These are phyloP conservation scores for Acutogordius australiensis DNA, from an alignment of 2,888 invertebrate species.

Conservation along the genomic window DNA sequence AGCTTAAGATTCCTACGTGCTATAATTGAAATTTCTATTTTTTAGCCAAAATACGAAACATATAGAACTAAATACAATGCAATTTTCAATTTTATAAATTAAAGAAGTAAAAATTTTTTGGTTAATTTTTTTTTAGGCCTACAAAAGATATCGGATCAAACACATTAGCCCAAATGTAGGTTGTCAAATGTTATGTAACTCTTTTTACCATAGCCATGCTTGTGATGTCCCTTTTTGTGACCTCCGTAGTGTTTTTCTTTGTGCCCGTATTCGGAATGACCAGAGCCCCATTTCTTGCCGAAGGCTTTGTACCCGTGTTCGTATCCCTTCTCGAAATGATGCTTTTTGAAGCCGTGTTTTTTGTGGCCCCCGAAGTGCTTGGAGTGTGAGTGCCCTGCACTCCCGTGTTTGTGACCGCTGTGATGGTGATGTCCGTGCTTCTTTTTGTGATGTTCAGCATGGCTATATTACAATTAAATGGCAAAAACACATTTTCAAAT, in stretches of 20 bases:
- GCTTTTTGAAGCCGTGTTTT: background rate
- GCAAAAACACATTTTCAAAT: no score
- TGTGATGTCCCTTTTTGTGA: background rate
- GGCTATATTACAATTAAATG: no score
- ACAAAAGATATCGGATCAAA: no score
- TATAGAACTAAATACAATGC: no score
- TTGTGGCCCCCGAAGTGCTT: background rate
- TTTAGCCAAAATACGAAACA: no score
- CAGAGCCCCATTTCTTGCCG: conserved; percentile 3
- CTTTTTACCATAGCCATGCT: background rate
- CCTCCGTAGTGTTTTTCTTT: background rate
- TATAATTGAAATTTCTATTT: no score
- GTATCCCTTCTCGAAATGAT: conserved; percentile 3
- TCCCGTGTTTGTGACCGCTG: background rate
- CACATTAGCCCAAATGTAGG: no score
- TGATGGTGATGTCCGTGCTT: conserved; percentile 3
- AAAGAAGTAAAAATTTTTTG: no score
- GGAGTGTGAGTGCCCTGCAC: background rate
- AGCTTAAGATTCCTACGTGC: no score
- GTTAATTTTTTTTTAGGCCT: no score
- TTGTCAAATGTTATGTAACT: background rate
- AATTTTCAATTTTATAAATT: no score
- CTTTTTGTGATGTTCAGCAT: background rate
- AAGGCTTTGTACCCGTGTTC: conserved; percentile 6
- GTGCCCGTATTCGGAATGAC: background rate